Evolutionary conservation across 2,888 invertebrate species (phyloP), one percentile per base, ranked within the genome.

Genomic region (Mesopsocus fuscifrons): DNA sequence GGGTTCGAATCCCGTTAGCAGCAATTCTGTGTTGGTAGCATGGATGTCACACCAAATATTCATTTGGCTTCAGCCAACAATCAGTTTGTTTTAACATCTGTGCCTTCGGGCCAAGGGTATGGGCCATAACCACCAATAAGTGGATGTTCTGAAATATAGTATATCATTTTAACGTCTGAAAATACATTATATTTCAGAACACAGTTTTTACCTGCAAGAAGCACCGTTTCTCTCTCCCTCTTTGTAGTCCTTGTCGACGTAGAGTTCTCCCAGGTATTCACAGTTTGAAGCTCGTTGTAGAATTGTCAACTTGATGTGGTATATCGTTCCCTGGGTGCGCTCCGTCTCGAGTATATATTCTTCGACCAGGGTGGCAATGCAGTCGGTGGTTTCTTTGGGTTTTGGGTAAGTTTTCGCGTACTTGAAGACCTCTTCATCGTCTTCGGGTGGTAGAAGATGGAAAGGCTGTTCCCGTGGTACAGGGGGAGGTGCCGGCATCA

Each of bases 291-390:
- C 82, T 60, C 88, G 69, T 62, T 88, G 87, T 49, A 80, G 67
- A 59, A 92, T 85, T 45, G 84, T 80, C 51, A 92, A 67, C 58
- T 83, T 83, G 55, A 88, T 88, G 59, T 81, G 77, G 63, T 87
- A 82, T 52, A 82, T 76, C 47, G 76, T 58, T 16, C 60, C 67
- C 52, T 71, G 70, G 6, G 77, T 72, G 53, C 76, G 63, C 54
- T 88, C 88, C 35, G 88, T 83, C 63, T 92, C 91, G 51, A 92
- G 64, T 43, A 84, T 77, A 59, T 85, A 87, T 57, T 88, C 87
- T 60, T 89, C 88, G 41, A 88, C 76, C 40, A 84, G 64, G 59
- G 81, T 78, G 34, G 85, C 83, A 52, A 74, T 72, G 59, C 77
- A 80, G 63, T 81, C 81, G 50, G 67, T 66, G 5, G 72, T 71